Evolutionary conservation across 2,113 vertebrate species (phyloP).

Genomic region (Pteruthius melanotis): DNA sequence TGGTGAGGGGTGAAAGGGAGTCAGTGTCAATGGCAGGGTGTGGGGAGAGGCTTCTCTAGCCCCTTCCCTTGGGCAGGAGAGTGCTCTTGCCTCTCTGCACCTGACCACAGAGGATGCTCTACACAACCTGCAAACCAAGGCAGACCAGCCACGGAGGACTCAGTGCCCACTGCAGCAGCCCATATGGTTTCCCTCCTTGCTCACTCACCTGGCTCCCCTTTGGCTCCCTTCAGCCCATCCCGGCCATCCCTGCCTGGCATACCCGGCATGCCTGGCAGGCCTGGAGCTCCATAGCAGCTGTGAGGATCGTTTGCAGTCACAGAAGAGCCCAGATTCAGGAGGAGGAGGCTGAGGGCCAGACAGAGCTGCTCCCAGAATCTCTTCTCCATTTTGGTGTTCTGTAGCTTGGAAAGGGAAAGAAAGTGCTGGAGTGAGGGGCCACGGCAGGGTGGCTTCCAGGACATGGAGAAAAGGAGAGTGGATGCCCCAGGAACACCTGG

Average conservation of each 20-base stretch:
- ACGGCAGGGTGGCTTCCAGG: not conserved
- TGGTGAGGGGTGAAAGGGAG: not conserved
- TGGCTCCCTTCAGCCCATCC: conserved; percentile 76
- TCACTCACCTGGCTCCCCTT: conserved; percentile 77
- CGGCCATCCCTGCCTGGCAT: conserved; percentile 84
- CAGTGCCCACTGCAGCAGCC: not conserved
- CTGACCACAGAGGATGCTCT: not conserved
- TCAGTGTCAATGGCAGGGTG: not conserved
- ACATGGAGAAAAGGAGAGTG: not conserved
- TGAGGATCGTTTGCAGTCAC: not conserved
- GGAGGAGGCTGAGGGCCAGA: not conserved
- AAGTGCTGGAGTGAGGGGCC: not conserved
- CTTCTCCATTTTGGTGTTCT: conserved; percentile 18
- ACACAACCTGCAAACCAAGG: not conserved
- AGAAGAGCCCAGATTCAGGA: not conserved
- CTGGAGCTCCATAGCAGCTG: conserved; percentile 69
- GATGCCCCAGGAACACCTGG: not conserved
- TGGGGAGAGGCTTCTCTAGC: not conserved
- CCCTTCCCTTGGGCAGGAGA: not conserved
- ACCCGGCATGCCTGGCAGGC: conserved; percentile 78
- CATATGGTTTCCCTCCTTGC: not conserved
- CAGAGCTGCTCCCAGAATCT: not conserved
- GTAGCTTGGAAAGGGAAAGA: not conserved
- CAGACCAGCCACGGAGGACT: not conserved
- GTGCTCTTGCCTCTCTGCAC: not conserved